phyloP scores from a whole-genome alignment of 92 coral and sea anemone species.

The Isaurus tuberculatus region DNA sequence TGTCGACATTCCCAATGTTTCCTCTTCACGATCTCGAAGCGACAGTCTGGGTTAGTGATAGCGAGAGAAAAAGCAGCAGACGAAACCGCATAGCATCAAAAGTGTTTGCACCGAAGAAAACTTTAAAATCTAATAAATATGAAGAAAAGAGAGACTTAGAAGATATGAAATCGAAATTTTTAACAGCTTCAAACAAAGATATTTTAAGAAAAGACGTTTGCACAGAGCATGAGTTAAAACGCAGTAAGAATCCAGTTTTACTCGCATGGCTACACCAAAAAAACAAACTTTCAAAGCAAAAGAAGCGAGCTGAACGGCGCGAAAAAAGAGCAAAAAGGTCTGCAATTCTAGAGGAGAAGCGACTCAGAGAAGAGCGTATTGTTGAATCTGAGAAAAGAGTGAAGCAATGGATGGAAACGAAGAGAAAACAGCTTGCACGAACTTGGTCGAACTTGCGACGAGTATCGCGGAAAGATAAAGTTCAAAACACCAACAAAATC shows the following conservation, averaged over 20 bases:
- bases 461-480: not conserved
- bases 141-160: not conserved
- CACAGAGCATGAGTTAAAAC: slow-evolving; percentile 85
- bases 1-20: slow-evolving; percentile 81
- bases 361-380: slow-evolving; percentile 58
- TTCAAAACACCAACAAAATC: slow-evolving; percentile 34
- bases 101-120: slow-evolving; percentile 7
- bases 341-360: slow-evolving; percentile 74
- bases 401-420: slow-evolving; percentile 71
- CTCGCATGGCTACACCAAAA: slow-evolving; percentile 90
- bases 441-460: slow-evolving; percentile 20
- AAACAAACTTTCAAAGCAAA: slow-evolving; percentile 69
- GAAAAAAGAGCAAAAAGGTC: slow-evolving; percentile 75
- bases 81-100: not conserved
- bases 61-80: slow-evolving; percentile 34
- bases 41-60: slow-evolving; percentile 85
- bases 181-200: slow-evolving; percentile 63
- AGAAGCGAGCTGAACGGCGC: slow-evolving; percentile 70
- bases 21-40: slow-evolving; percentile 70
- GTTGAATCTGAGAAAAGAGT: slow-evolving; percentile 66
- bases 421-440: slow-evolving; percentile 42
- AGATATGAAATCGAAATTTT: slow-evolving; percentile 28
- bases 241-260: slow-evolving; percentile 78
- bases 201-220: slow-evolving; percentile 72
- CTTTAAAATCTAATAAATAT: slow-evolving; percentile 21